Percentiles rank a stretch among this genome's conserved stretches.
phyloP scores from a whole-genome alignment of 2,113 vertebrate species.

The Machaerirhynchus nigripectus region DNA sequence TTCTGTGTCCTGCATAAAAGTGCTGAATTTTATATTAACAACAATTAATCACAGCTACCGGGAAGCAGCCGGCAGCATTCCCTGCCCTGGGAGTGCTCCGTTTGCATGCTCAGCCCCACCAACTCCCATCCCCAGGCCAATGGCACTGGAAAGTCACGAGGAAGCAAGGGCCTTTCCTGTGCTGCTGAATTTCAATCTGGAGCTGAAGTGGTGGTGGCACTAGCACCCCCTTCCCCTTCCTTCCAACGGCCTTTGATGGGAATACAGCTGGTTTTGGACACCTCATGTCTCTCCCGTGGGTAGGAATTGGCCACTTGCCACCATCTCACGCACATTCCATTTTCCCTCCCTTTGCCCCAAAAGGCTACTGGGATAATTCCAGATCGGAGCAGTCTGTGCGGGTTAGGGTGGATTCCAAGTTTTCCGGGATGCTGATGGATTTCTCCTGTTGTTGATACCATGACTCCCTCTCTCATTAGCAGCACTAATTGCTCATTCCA shows the following conservation, averaged over 20 bases:
- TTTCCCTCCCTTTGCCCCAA: neutral
- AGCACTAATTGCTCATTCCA: neutral
- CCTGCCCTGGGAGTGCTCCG: fast-evolving
- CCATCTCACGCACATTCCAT: neutral
- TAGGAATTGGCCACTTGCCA: neutral
- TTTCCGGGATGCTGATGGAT: neutral
- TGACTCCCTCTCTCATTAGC: neutral
- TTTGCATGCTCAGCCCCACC: neutral
- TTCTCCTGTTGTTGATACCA: neutral
- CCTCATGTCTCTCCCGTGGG: fast-evolving
- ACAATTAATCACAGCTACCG: neutral
- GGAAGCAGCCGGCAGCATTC: neutral
- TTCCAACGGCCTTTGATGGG: neutral
- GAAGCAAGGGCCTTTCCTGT: neutral
- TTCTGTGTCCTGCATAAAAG: neutral
- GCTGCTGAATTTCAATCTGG: neutral
- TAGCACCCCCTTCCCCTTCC: neutral
- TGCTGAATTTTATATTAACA: neutral
- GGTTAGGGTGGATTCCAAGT: neutral
- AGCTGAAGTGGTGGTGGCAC: neutral
- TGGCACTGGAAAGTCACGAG: neutral
- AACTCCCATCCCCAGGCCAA: neutral
- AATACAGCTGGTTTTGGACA: neutral
- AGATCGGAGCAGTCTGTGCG: neutral
- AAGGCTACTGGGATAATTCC: neutral